Evolutionary conservation across 2,888 invertebrate genomes (phyloP).

Genomic region (Cephus runcator): DNA sequence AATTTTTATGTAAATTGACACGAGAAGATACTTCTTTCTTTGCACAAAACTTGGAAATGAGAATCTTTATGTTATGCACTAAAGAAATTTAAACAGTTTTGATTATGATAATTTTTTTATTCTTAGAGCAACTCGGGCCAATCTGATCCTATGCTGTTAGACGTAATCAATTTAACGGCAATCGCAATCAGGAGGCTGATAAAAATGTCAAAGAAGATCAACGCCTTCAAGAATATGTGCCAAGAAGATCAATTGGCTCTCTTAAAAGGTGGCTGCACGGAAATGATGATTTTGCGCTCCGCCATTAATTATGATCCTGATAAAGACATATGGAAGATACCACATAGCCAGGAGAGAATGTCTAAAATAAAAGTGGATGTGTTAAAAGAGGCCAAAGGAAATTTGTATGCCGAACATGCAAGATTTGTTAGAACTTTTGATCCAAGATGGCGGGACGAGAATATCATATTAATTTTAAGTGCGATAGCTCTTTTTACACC

Average conservation of each 20-base stretch:
- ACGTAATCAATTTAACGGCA: constrained; percentile 90
- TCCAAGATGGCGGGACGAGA: constrained; percentile 88
- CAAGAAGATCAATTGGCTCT: constrained; percentile 92
- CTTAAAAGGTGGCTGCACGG: constrained; percentile 93
- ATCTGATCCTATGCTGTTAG: constrained; percentile 78
- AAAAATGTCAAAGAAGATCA: constrained; percentile 86
- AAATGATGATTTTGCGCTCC: constrained; percentile 94
- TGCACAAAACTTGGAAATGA: neutral
- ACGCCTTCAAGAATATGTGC: constrained; percentile 92
- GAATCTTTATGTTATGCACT: neutral
- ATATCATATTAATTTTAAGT: constrained; percentile 89
- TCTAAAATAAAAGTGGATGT: constrained; percentile 88
- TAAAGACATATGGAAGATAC: constrained; percentile 91
- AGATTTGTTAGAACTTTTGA: constrained; percentile 88
- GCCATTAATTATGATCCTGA: constrained; percentile 92
- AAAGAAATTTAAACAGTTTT: neutral
- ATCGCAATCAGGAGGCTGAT: constrained; percentile 89
- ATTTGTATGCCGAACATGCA: constrained; percentile 89
- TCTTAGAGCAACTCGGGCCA: constrained; percentile 54
- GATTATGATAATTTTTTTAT: constrained; percentile 7
- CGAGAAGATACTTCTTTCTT: neutral
- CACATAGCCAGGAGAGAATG: constrained; percentile 80
- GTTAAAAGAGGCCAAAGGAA: constrained; percentile 89
- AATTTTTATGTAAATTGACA: neutral
- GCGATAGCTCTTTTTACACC: constrained; percentile 93